A percentile compares a stretch with the other conserved stretches of the same genome.
These are phyloP conservation scores for Iselma pallidipennis DNA, from an alignment of 2,888 invertebrate genomes.

Conservation along the genomic window DNA sequence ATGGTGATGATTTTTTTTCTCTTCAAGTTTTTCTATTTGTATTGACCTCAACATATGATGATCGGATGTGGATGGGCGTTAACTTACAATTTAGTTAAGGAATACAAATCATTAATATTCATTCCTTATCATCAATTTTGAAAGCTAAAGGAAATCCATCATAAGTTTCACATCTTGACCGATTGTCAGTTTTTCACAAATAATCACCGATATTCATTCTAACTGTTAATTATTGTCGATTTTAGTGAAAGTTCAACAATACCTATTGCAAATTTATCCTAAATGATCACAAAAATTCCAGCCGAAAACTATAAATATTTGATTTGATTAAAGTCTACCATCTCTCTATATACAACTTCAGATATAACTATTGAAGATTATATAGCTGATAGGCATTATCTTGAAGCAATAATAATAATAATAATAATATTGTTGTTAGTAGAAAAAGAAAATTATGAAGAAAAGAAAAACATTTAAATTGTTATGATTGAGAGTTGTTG, in stretches of 20 bases:
- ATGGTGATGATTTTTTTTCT: constrained; percentile 36
- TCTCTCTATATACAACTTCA: constrained; percentile 13
- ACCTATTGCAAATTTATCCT: no score
- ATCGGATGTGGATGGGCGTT: not conserved
- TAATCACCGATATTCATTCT: no score
- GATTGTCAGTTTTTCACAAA: no score
- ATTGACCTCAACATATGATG: constrained; percentile 27
- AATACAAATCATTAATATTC: no score
- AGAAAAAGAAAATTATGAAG: not conserved
- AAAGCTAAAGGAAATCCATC: no score
- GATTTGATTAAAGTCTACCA: constrained; percentile 19
- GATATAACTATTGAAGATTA: constrained; percentile 15
- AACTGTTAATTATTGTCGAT: no score
- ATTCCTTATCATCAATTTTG: no score
- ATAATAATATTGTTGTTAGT: not conserved
- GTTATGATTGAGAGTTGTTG: constrained; percentile 1
- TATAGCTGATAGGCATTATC: not conserved
- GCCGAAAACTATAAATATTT: constrained; percentile 14
- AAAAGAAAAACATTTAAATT: not conserved
- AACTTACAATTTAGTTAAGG: no score
- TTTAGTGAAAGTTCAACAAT: not conserved
- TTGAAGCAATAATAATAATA: not conserved
- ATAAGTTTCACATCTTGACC: no score
- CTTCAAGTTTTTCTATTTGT: constrained; percentile 25
- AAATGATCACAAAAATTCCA: not conserved